phyloP scores from a whole-genome alignment of 1,140 invertebrate genomes.

The Aphelinus certus region DNA sequence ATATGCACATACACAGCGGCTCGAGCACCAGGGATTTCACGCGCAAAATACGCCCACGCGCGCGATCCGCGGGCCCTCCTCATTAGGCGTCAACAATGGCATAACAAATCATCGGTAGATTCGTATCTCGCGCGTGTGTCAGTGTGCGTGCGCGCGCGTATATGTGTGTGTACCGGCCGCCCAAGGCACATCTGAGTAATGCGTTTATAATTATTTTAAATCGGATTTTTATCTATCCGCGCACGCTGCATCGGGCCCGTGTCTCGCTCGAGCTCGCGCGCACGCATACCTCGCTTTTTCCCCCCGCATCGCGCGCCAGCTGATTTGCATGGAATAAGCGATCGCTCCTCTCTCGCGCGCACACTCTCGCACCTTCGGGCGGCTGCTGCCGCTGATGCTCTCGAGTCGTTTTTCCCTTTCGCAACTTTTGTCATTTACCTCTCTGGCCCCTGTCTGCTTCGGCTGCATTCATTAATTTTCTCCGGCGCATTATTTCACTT shows the following conservation, averaged over 20 bases:
- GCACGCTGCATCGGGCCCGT: too few relatives aligned
- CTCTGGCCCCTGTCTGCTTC: neutral
- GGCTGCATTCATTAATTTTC: constrained; percentile 16
- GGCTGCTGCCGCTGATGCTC: too few relatives aligned
- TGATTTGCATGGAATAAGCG: constrained; percentile 25
- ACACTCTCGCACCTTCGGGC: neutral
- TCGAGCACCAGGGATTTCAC: neutral
- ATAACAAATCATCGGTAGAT: constrained; percentile 56
- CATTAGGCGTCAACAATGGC: constrained; percentile 57
- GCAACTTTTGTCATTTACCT: constrained; percentile 7
- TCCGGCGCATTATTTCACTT: neutral
- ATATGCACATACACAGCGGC: constrained; percentile 21
- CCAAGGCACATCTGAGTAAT: constrained; percentile 44
- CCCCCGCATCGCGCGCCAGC: neutral
- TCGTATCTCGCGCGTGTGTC: constrained; percentile 49
- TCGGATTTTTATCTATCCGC: constrained; percentile 44
- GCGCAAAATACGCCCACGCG: constrained; percentile 42
- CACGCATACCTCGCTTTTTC: too few relatives aligned
- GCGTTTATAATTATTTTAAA: constrained; percentile 57
- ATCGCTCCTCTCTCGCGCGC: neutral
- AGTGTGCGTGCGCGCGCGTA: too few relatives aligned
- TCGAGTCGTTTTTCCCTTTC: constrained; percentile 1
- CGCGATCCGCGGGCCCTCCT: constrained; percentile 42
- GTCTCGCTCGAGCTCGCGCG: too few relatives aligned
- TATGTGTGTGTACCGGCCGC: too few relatives aligned